These are phyloP conservation scores for Apis mellifera DNA, from an alignment of 1,140 invertebrate species.

Conservation along the genomic window Amel_HAv3.1 CM009941.2:13273501-13274000, in stretches of 20 bases:
- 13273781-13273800: slow-evolving; percentile 57
- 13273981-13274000: too few species aligned
- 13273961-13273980: too few species aligned
- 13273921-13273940: slow-evolving; percentile 9
- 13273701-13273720: slow-evolving; percentile 15
- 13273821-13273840: slow-evolving; percentile 47
- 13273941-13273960: too few species aligned
- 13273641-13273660: slow-evolving; percentile 69
- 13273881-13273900: slow-evolving; percentile 32
- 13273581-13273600: slow-evolving; percentile 68
- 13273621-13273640: slow-evolving; percentile 64
- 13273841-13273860: background rate
- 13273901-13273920: slow-evolving; percentile 35
- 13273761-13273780: slow-evolving; percentile 21
- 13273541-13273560: slow-evolving; percentile 9
- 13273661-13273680: slow-evolving; percentile 53
- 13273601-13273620: slow-evolving; percentile 73
- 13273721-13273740: too few species aligned
- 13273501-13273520: too few species aligned
- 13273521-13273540: too few species aligned
- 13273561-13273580: slow-evolving; percentile 55
- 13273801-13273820: slow-evolving; percentile 59
- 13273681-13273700: slow-evolving; percentile 61
- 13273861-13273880: background rate
- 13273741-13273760: background rate